Conservation (phyloP, 2,888 invertebrate species). For the Trissolcus brochymenae region DNA sequence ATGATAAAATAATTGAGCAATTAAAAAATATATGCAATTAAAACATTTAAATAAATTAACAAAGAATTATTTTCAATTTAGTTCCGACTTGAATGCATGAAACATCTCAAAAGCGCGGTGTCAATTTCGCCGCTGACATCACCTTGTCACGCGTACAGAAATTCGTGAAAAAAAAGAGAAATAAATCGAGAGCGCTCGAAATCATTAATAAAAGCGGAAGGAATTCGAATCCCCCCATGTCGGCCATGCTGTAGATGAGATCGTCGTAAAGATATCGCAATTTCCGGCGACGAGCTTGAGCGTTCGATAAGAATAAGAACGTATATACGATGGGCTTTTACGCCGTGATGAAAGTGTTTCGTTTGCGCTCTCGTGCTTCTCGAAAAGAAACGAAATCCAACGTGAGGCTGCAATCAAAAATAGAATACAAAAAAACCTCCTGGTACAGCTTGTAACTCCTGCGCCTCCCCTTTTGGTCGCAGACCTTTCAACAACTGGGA, state of each 20-base stretch:
- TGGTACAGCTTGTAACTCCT: not conserved
- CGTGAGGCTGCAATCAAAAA: slow-evolving; percentile 43
- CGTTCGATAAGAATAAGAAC: slow-evolving; percentile 58
- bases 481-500: too few relatives aligned
- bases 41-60: too few relatives aligned
- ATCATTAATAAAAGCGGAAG: slow-evolving; percentile 56
- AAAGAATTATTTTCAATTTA: not conserved
- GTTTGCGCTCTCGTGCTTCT: slow-evolving; percentile 32
- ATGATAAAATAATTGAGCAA: too few relatives aligned
- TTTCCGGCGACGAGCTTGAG: slow-evolving; percentile 55
- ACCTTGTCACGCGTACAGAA: slow-evolving; percentile 26
- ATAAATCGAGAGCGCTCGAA: slow-evolving; percentile 13
- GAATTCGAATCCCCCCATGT: slow-evolving; percentile 50
- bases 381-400: slow-evolving; percentile 43
- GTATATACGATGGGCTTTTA: slow-evolving; percentile 46
- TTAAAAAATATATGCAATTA: too few relatives aligned
- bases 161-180: slow-evolving; percentile 18
- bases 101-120: not conserved
- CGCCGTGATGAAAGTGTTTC: slow-evolving; percentile 50
- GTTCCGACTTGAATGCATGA: not conserved
- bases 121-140: slow-evolving; percentile 17
- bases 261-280: slow-evolving; percentile 58
- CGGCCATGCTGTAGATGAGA: slow-evolving; percentile 51
- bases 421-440: slow-evolving; percentile 21
- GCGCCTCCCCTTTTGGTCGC: not conserved